Evolutionary conservation across 2,888 invertebrate genomes (phyloP).

Genomic region (Thecophora atra): DNA sequence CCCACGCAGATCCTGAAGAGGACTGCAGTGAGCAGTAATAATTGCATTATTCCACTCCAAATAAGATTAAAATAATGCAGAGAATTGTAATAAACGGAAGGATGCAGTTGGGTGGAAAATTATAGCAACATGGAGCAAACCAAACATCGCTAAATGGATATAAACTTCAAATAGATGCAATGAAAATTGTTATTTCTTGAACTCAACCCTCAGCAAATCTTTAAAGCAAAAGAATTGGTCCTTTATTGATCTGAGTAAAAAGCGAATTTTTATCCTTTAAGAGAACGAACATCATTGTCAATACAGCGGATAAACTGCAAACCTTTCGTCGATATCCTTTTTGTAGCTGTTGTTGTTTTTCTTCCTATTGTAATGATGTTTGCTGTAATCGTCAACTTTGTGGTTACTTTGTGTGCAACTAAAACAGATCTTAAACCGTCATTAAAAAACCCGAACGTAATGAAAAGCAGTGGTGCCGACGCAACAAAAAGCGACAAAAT

Average conservation of each 20-base stretch:
- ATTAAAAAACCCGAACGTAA: constrained; percentile 22
- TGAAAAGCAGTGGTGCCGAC: constrained; percentile 10
- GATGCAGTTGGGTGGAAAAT: neutral
- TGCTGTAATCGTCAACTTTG: constrained; percentile 6
- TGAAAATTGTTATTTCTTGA: too few species aligned
- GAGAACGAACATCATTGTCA: too few species aligned
- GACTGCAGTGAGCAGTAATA: neutral
- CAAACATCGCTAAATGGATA: too few species aligned
- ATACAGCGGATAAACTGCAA: too few species aligned
- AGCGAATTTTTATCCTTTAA: neutral
- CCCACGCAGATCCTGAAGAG: too few species aligned
- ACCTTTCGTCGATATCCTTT: neutral
- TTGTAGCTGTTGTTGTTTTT: constrained; percentile 2
- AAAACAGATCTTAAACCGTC: constrained; percentile 5
- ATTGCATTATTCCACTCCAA: neutral
- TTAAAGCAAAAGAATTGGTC: too few species aligned
- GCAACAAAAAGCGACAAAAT: constrained; percentile 11
- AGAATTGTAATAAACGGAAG: neutral
- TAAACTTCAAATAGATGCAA: too few species aligned
- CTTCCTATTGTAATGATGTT: neutral
- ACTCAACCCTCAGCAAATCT: too few species aligned
- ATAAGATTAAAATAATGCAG: neutral
- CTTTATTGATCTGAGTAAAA: too few species aligned
- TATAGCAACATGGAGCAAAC: neutral
- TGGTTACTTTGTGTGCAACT: constrained; percentile 15